Conservation (phyloP, 2,888 invertebrate genomes). For the Leptopterna dolabrata region DNA sequence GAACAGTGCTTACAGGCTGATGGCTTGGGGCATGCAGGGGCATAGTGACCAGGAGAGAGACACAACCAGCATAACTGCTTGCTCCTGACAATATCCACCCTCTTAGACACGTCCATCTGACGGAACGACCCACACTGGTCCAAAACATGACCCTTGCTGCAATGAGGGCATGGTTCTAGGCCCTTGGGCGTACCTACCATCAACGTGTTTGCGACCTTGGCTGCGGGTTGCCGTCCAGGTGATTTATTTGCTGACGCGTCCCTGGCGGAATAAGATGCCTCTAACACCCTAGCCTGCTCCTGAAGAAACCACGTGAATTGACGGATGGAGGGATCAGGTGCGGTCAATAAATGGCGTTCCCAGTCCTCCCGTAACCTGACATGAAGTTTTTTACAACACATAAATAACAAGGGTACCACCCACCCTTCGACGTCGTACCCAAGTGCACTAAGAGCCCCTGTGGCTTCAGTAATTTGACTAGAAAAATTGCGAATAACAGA, state of each 20-base stretch:
- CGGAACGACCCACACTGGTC: background rate
- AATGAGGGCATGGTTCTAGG: background rate
- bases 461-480: background rate
- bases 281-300: conserved; percentile 7
- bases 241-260: background rate
- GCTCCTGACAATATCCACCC: background rate
- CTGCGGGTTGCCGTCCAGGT: background rate
- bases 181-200: background rate
- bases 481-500: background rate
- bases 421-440: conserved; percentile 25
- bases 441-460: background rate
- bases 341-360: background rate
- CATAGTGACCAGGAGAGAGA: background rate
- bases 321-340: background rate
- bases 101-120: background rate
- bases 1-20: too few species aligned
- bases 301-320: background rate
- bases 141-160: background rate
- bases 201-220: too few species aligned
- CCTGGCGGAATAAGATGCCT: background rate
- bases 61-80: background rate
- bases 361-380: background rate
- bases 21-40: background rate
- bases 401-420: conserved; percentile 23
- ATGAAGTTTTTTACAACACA: background rate